Base-by-base conservation (phyloP, 2,888 invertebrate species). In the Drosophila bunnanda region DNA sequence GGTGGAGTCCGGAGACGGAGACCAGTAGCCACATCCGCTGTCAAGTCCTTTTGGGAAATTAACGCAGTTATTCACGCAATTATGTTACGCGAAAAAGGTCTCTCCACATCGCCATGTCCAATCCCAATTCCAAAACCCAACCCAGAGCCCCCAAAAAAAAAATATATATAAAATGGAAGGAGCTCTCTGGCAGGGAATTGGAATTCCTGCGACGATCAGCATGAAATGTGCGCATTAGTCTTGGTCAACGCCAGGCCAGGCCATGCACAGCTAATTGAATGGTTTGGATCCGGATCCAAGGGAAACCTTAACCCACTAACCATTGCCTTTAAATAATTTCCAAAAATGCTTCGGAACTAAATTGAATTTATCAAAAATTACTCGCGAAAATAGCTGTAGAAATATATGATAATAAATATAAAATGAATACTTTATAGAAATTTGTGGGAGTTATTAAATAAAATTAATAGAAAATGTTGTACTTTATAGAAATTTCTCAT, bases 11-110 rank as follows among this genome's bases (percentile, higher is more conserved):
- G 28, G 34, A 39, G 52, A 30, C 25, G 46, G 48, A 52, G 62
- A 73, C 76, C 89, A 87, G 88, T 85, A 85, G 89, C 88, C 80
- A 84, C 82, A 85, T 84, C 78, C 82, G 88, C 89, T 85, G 89
- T 89, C 89, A 89, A 79, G 82, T 67, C 67, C 48, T 67, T 78
- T 78, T 75, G 75, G 76, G 61, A 84, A 84, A 89, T 85, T 78
- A 87, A 87, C 84, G 89, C 84, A 89, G 85, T 85, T 87, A 87
- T 89, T 85, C 82, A 88, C 74, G 68, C 89, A 83, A 74, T 50
- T 76, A 72, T 76, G 66, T 44, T 67, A 68, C 69, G 58, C 65
- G 57, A 56, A 56, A 64, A 46, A 36, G 44, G 56, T 64, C 61
- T 38, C 34, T 48, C 12, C 48, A 17, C 3, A n/a, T 30, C 32